These are phyloP conservation scores for Leucophenga maculata DNA, from an alignment of 2,888 invertebrate genomes.

Conservation along the genomic window DNA sequence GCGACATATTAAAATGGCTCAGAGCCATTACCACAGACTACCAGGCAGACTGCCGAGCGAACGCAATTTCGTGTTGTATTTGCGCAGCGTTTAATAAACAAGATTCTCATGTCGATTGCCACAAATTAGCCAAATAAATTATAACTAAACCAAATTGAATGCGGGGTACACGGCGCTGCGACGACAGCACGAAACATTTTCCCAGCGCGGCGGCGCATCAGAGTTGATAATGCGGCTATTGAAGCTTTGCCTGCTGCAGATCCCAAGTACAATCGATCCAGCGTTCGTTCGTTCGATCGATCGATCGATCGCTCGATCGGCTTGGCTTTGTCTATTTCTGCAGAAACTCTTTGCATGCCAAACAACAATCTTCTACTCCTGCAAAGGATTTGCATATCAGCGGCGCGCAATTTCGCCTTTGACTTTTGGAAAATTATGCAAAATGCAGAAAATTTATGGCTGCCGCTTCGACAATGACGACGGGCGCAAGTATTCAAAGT, in stretches of 20 bases:
- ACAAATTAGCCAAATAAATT: slow-evolving; percentile 71
- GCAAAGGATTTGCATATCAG: slow-evolving; percentile 1
- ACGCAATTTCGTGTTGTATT: slow-evolving; percentile 59
- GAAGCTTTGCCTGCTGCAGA: background rate
- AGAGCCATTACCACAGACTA: slow-evolving; percentile 33
- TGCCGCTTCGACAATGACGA: background rate
- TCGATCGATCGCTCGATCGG: background rate
- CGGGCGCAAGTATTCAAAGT: slow-evolving; percentile 53
- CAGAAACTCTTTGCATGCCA: background rate
- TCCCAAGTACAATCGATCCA: background rate
- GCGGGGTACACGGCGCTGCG: background rate
- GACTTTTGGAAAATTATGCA: background rate
- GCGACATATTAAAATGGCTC: slow-evolving; percentile 42
- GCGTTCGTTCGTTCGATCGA: background rate
- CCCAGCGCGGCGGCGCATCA: background rate
- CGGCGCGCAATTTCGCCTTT: background rate
- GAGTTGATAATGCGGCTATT: background rate
- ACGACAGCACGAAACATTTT: slow-evolving; percentile 8
- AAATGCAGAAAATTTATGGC: slow-evolving; percentile 13
- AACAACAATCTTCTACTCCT: too few species aligned
- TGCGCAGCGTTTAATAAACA: slow-evolving; percentile 70
- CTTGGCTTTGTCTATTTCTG: slow-evolving; percentile 13
- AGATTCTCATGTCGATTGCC: slow-evolving; percentile 70
- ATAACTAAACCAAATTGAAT: slow-evolving; percentile 43
- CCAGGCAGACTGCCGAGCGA: slow-evolving; percentile 42